These are phyloP conservation scores for Coluber constrictor DNA, from an alignment of 2,797 vertebrate species.

Conservation along the genomic window DNA sequence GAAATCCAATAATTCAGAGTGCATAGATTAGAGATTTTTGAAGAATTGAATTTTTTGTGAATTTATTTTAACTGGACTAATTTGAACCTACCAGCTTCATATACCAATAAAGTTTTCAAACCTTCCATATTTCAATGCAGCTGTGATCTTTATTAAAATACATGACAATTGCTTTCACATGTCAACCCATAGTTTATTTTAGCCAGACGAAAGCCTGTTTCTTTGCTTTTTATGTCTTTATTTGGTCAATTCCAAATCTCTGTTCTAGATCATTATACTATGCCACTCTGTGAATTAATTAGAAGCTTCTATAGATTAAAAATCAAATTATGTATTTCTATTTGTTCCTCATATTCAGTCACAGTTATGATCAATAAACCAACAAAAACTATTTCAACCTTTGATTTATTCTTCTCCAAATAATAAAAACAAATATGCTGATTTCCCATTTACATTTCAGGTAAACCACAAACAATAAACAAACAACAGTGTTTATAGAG, in stretches of 20 bases:
- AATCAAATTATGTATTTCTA: not conserved
- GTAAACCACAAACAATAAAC: not conserved
- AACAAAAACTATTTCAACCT: not conserved
- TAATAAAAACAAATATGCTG: not conserved
- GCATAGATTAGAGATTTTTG: not conserved
- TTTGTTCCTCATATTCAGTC: not conserved
- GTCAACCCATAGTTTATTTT: not conserved
- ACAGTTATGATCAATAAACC: not conserved
- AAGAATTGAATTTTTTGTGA: not conserved
- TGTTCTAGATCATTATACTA: not conserved
- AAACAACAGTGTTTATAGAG: not conserved
- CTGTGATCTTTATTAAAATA: not conserved
- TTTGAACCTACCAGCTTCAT: not conserved
- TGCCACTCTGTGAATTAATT: not conserved
- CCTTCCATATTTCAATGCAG: not conserved
- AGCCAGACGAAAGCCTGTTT: not conserved
- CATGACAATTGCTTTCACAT: not conserved
- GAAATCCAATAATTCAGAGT: not conserved
- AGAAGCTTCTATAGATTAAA: not conserved
- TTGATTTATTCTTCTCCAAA: not conserved
- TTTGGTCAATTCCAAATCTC: not conserved
- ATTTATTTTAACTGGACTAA: not conserved
- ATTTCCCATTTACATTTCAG: not conserved
- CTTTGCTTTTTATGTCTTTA: not conserved
- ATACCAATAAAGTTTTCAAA: not conserved